A percentile compares a stretch with the other conserved stretches of the same genome.
Evolutionary conservation across 2,113 vertebrate species (phyloP).

Genomic region (Gnathonemus longibarbis): DNA sequence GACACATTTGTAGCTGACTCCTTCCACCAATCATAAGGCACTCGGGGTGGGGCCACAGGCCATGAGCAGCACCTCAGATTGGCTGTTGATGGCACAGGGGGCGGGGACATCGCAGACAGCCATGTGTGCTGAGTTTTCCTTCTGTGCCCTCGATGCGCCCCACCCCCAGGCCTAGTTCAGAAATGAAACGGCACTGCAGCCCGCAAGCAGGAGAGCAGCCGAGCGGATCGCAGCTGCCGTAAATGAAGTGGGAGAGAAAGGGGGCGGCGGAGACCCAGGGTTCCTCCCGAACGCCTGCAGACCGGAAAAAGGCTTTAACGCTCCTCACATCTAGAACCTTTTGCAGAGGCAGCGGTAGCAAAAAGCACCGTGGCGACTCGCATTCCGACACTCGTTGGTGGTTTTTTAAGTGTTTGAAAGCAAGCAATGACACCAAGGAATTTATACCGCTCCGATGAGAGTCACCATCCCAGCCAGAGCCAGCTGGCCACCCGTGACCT

Average conservation of each 20-base stretch:
- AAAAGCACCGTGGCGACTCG: too few species aligned
- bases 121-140: neutral
- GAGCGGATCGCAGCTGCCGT: neutral
- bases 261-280: neutral
- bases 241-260: neutral
- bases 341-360: neutral
- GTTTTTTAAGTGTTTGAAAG: neutral
- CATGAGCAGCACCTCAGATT: neutral
- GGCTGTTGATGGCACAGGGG: neutral
- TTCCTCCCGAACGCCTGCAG: neutral
- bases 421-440: neutral
- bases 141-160: neutral
- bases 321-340: neutral
- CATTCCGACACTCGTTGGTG: neutral
- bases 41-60: neutral
- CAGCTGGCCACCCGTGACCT: neutral
- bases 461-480: neutral
- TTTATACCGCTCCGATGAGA: neutral
- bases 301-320: neutral
- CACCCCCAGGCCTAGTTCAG: neutral
- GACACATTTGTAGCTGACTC: neutral
- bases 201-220: neutral
- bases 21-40: neutral
- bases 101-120: neutral
- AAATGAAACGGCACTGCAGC: neutral